A percentile compares a stretch with the other conserved stretches of the same genome.
These are phyloP conservation scores for Eulimnadia texana DNA, from an alignment of 1,140 invertebrate species.

Conservation along the genomic window DNA sequence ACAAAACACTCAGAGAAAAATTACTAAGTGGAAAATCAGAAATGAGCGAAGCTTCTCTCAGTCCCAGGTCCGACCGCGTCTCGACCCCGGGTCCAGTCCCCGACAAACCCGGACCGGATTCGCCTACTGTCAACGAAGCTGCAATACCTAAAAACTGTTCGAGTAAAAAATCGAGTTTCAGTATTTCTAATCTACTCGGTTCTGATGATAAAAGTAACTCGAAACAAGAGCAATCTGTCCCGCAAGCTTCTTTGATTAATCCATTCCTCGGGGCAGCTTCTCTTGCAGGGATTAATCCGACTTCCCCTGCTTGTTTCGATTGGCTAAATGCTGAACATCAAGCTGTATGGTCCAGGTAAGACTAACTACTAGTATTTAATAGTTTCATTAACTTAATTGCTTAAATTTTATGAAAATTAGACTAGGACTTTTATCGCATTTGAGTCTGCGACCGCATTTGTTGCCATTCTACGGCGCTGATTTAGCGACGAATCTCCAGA, in stretches of 20 bases:
- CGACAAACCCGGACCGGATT: neutral
- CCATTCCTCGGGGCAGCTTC: neutral
- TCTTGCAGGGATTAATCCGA: neutral
- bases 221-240: neutral
- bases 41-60: neutral
- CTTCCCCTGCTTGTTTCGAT: neutral
- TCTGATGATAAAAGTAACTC: neutral
- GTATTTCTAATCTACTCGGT: neutral
- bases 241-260: neutral
- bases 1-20: neutral
- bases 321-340: neutral
- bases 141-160: neutral
- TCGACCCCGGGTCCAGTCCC: neutral
- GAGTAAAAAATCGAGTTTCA: neutral
- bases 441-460: neutral
- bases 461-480: neutral
- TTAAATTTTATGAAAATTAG: neutral
- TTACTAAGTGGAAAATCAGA: neutral
- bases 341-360: neutral
- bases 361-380: neutral
- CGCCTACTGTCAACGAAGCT: neutral
- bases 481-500: neutral
- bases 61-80: neutral
- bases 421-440: neutral
- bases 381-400: neutral